Evolutionary conservation across 2,888 invertebrate genomes (phyloP).

Genomic region (Eustalomyia histrio): DNA sequence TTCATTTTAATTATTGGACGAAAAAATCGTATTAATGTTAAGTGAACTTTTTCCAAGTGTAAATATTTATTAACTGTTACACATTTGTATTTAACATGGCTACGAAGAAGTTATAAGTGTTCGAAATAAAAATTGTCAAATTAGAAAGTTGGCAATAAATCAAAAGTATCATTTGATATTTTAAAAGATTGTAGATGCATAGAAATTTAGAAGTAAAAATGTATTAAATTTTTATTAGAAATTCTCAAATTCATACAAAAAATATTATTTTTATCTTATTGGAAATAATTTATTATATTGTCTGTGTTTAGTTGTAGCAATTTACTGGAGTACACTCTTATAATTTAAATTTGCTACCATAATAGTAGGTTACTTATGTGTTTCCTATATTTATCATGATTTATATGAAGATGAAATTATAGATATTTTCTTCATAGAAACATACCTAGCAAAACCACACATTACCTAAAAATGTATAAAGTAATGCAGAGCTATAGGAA

Average conservation of each 20-base stretch:
- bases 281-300: slow-evolving; percentile 44
- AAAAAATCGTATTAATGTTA: no score
- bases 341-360: no score
- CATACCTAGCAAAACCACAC: no score
- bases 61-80: slow-evolving; percentile 22
- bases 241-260: slow-evolving; percentile 10
- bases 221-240: slow-evolving; percentile 1
- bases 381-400: slow-evolving; percentile 35
- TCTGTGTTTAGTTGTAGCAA: slow-evolving; percentile 9
- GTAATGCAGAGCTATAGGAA: no score
- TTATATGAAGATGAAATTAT: slow-evolving; percentile 2
- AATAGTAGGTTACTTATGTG: slow-evolving; percentile 40
- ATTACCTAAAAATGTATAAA: no score
- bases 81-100: neutral
- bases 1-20: no score
- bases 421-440: neutral
- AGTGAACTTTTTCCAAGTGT: no score
- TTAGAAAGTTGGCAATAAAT: slow-evolving; percentile 50
- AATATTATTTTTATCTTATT: slow-evolving; percentile 9
- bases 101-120: slow-evolving; percentile 3
- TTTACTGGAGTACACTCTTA: slow-evolving; percentile 20
- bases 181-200: neutral
- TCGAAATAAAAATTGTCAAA: neutral
- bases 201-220: slow-evolving; percentile 14
- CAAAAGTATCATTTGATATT: slow-evolving; percentile 19